Evolutionary conservation across 1,140 invertebrate genomes (phyloP), one percentile per base, ranked within the genome.

Genomic region (Neuroterus valhalla): DNA sequence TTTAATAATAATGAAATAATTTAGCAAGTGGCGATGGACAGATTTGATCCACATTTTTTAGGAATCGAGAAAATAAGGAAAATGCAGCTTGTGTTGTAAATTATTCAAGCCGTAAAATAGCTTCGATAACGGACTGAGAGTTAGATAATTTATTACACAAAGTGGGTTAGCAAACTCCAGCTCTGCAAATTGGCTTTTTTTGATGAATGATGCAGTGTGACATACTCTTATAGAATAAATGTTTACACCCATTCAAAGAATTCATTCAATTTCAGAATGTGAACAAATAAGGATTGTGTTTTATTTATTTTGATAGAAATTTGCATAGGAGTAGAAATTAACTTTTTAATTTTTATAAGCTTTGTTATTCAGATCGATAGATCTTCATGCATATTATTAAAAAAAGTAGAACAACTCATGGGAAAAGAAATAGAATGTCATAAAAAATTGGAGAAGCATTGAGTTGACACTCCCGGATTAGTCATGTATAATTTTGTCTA

Each of bases 101-200:
- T 62, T 23, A 62, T 62, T 62, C 15, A 5, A 31, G 26, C 31
- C 23, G 55, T 62, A 31, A 62, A 62, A 62, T 62, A 62, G 21
- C 55, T 1, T 38, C n/a, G 55, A 62, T 62, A 62, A 62, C 26
- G 15, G 23, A 23, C 26, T 26, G n/a, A n/a, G 12, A 62, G 21
- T 62, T 62, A 62, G 31, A 15, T 62, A 62, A 62, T 62, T 62
- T 31, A 62, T 62, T 31, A 38, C 55, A 26, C 55, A 62, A 62
- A 62, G 11, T 62, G 55, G 46, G 46, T 48, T 48, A 48, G 46
- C 46, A 3, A 17, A 48, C 15, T 8, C 14, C 17, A 26, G 23
- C n/a, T 62, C 2, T 31, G 21, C 26, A 15, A 55, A 26, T 11
- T 62, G 31, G 21, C 23, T 31, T 62, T 26, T 62, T 62, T 62